phyloP scores from a whole-genome alignment of 2,113 vertebrate species.

The Paralichthys olivaceus region DNA sequence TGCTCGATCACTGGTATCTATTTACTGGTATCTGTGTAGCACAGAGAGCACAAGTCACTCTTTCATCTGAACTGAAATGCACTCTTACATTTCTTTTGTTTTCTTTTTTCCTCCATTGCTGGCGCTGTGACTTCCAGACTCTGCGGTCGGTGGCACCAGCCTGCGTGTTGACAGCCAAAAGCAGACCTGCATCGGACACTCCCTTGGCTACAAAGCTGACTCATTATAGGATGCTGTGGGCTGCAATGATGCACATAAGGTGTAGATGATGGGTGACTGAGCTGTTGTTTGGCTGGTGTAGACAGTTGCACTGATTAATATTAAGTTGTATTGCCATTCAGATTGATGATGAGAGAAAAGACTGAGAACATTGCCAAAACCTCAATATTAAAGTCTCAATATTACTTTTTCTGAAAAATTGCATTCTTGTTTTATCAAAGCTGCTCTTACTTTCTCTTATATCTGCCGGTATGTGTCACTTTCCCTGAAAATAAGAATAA shows the following conservation, averaged over 20 bases:
- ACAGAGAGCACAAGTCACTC: constrained; percentile 21
- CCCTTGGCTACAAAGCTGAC: not conserved
- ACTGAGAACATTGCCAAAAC: too few species aligned
- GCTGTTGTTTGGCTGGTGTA: too few species aligned
- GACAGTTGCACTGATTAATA: too few species aligned
- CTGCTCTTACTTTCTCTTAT: too few species aligned
- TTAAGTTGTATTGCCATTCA: too few species aligned
- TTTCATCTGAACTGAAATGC: constrained; percentile 16
- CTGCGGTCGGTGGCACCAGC: not conserved
- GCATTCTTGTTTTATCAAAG: too few species aligned
- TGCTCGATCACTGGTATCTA: constrained; percentile 2
- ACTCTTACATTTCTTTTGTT: not conserved
- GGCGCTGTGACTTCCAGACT: not conserved
- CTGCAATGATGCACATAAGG: not conserved
- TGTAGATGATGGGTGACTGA: not conserved
- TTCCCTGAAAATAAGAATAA: too few species aligned
- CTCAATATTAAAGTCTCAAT: too few species aligned
- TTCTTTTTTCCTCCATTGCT: not conserved
- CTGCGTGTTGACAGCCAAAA: not conserved
- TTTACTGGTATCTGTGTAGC: too few species aligned
- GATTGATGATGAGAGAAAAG: too few species aligned
- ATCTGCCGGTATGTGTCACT: too few species aligned
- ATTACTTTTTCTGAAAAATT: too few species aligned
- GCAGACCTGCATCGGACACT: not conserved
- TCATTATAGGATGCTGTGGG: not conserved